Conservation (phyloP, 2,888 invertebrate species). For the Aporophyla nigra region DNA sequence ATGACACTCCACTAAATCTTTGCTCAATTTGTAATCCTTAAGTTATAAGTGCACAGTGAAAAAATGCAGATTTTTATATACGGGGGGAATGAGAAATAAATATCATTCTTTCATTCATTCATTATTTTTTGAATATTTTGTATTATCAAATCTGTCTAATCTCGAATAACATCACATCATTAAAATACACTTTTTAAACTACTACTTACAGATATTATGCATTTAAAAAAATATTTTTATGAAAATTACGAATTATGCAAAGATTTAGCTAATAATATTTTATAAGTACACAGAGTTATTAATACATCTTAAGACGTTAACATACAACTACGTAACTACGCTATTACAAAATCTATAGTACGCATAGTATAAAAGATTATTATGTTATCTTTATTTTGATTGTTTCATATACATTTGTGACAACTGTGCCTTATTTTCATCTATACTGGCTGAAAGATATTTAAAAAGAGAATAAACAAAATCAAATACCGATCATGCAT, state of each 20-base stretch:
- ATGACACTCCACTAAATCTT: conserved; percentile 51
- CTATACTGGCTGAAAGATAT: conserved; percentile 15
- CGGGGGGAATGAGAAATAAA: too few species aligned
- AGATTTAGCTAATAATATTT: conserved; percentile 27
- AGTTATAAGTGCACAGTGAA: background rate
- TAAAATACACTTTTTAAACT: conserved; percentile 1
- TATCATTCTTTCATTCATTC: background rate
- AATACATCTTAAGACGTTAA: conserved; percentile 70
- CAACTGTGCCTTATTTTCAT: conserved; percentile 35
- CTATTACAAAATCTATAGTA: conserved; percentile 83
- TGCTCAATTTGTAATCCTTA: conserved; percentile 37
- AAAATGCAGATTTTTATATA: too few species aligned
- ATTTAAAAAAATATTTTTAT: background rate
- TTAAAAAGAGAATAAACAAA: too few species aligned
- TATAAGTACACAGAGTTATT: conserved; percentile 56
- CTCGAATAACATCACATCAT: background rate
- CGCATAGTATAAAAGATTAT: conserved; percentile 83
- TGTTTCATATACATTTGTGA: conserved; percentile 63
- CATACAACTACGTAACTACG: conserved; percentile 76
- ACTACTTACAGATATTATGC: conserved; percentile 25
- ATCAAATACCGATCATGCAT: too few species aligned
- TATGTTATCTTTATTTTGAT: conserved; percentile 69
- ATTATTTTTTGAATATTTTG: background rate
- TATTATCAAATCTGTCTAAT: background rate
- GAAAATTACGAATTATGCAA: conserved; percentile 40